A percentile compares a stretch with the other conserved stretches of the same genome.
These are phyloP conservation scores for Cryptophagus acutangulus DNA, from an alignment of 2,888 invertebrate genomes.

Conservation along the genomic window DNA sequence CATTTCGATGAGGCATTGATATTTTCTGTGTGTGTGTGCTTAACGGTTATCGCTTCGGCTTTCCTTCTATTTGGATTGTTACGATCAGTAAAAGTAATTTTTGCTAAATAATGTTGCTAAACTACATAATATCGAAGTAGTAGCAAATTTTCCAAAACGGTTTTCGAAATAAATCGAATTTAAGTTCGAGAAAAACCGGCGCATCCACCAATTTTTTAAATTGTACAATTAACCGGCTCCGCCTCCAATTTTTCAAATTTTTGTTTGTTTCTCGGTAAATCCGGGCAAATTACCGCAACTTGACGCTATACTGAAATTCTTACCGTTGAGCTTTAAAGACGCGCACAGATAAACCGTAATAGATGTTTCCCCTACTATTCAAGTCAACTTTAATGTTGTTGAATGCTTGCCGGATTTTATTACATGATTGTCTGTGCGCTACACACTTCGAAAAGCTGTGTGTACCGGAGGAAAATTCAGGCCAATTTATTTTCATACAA, in stretches of 20 bases:
- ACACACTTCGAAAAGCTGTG: constrained; percentile 10
- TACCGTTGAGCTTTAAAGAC: constrained; percentile 18
- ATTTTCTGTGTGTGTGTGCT: no score
- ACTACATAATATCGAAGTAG: no score
- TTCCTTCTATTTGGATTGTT: no score
- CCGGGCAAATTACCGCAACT: constrained; percentile 19
- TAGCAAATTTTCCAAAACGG: no score
- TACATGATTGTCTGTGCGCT: constrained; percentile 14
- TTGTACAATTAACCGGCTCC: no score
- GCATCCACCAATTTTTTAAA: no score
- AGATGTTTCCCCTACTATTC: constrained; percentile 23
- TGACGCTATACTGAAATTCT: constrained; percentile 16
- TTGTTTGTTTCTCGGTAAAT: constrained; percentile 16
- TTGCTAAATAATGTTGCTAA: no score
- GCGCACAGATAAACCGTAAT: constrained; percentile 25
- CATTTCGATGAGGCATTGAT: no score
- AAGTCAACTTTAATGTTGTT: constrained; percentile 16
- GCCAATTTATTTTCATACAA: constrained; percentile 9
- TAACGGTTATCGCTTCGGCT: no score
- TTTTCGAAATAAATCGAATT: no score
- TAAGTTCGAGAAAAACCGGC: no score
- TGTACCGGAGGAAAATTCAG: constrained; percentile 11
- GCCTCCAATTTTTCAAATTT: constrained; percentile 14
- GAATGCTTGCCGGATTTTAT: constrained; percentile 22
- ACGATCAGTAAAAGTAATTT: no score